Evolutionary conservation across 2,113 vertebrate species (phyloP), one percentile per base, ranked within the genome.

Genomic region (Uria lomvia): DNA sequence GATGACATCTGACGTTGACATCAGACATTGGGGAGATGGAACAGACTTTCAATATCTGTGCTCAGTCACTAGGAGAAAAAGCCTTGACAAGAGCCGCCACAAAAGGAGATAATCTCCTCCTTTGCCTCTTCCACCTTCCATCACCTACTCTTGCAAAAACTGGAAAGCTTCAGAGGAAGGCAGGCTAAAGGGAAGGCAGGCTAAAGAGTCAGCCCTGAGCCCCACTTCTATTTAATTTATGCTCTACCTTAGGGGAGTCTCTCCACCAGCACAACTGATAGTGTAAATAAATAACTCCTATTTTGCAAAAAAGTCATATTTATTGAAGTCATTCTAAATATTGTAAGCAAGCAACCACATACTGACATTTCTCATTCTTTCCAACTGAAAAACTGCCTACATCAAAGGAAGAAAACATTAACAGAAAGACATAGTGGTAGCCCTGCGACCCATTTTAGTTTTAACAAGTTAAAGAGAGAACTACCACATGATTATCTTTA

Each of bases 1-100:
- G 95, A 85, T 96, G 97, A 96, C 96, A 96, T 97, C 91, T 94
- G 89, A 98, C 50, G 84, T 75, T 95, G 96, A 85, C 96, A 97
- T 94, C 95, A 65, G 94, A 92, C 96, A 76, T 85, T 78, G 83
- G 95, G 95, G 92, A 97, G 89, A 94, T 73, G 88, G 82, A 93
- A 94, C 90, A 95, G 92, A 92, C 66, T 96, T 97, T 95, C 78
- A 88, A 90, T 93, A 73, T 90, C 62, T 40, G 73, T 1, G 3
- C 71, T 94, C 94, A 93, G 90, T 95, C 92, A 97, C 82, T 91
- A 70, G 81, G 89, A 96, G 76, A 91, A 96, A 96, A 97, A 95
- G 83, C 34, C 94, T 90, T 86, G 87, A 95, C 76, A 95, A 77
- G 34, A 80, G 56, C 81, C 56, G 88, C 91, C 91, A 53, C 53